A percentile compares a stretch with the other conserved stretches of the same genome.
Conservation (phyloP, 2,888 invertebrate genomes). For the Drosophila recens region DNA sequence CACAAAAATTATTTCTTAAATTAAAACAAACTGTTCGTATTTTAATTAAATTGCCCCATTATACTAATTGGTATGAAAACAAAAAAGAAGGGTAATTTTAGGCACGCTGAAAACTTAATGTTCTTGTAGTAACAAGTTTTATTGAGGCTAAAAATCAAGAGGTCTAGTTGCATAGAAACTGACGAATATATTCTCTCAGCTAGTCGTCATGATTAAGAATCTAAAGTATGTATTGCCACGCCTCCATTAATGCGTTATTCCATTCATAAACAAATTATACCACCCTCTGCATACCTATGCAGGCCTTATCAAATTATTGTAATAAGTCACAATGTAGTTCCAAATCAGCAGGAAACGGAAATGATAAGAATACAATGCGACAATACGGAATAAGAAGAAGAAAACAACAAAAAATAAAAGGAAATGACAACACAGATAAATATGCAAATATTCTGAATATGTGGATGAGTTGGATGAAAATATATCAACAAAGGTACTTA, state of each 20-base stretch:
- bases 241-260: no score
- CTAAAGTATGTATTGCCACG: no score
- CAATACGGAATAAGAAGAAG: constrained; percentile 10
- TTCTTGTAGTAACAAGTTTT: neutral
- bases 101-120: neutral
- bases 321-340: constrained; percentile 5
- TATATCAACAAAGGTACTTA: constrained; percentile 8
- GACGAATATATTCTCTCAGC: no score
- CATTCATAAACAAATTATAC: no score
- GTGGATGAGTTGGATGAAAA: constrained; percentile 7
- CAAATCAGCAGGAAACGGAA: constrained; percentile 18
- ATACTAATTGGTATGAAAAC: neutral
- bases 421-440: constrained; percentile 18
- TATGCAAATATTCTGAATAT: constrained; percentile 18
- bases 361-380: constrained; percentile 6
- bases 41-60: neutral
- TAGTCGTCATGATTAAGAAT: no score
- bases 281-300: no score
- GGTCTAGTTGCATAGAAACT: no score
- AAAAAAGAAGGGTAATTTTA: neutral
- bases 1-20: constrained; percentile 16
- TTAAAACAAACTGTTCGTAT: neutral
- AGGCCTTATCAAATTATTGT: neutral
- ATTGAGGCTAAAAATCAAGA: no score
- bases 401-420: neutral